Base-by-base conservation (phyloP, 2,113 vertebrate species). In the Porphyrio hochstetteri region DNA sequence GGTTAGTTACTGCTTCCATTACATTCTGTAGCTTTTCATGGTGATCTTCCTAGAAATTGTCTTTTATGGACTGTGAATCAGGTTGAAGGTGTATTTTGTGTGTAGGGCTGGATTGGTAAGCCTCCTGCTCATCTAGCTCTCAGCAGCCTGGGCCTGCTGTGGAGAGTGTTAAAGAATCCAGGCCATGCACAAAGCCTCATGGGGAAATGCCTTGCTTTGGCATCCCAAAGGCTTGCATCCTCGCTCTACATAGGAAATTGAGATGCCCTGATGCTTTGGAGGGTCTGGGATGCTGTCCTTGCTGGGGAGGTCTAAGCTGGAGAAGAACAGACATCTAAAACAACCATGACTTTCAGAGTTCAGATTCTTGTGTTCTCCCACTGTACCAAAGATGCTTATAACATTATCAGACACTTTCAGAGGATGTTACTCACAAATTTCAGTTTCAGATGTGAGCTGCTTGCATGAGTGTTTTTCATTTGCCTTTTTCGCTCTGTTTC, bases 381-480 rank as follows among this genome's bases (percentile, higher is more conserved):
- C 46, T 19, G 23, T 36, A 81, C 53, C 24, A 91, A 68, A 71
- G 65, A 60, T 42, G 56, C 61, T 75, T 84, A 2, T 24, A 84
- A 60, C 38, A 31, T 38, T n/a, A 12, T 81, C 74, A 86, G 60
- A 92, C 68, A 75, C 56, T 94, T 92, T 88, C 94, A 82, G 86
- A 94, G 70, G 70, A 92, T 84, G 40, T 89, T 95, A 82, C 81
- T 93, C 89, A 89, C 69, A 28, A 46, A 82, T 93, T 92, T 95
- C 61, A 17, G 57, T 93, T 96, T 97, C 90, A 68, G 53, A 65
- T 6, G 5, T 11, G 69, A 84, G 9, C 53, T 40, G 19, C 77
- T 91, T 92, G 94, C 18, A 17, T 0, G 9, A 72, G 10, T 35
- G 16, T 72, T 96, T 81, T 88, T 87, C 13, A 18, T 55, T 86